Base-by-base conservation (phyloP, 2,797 vertebrate species). In the Rhinella marina region DNA sequence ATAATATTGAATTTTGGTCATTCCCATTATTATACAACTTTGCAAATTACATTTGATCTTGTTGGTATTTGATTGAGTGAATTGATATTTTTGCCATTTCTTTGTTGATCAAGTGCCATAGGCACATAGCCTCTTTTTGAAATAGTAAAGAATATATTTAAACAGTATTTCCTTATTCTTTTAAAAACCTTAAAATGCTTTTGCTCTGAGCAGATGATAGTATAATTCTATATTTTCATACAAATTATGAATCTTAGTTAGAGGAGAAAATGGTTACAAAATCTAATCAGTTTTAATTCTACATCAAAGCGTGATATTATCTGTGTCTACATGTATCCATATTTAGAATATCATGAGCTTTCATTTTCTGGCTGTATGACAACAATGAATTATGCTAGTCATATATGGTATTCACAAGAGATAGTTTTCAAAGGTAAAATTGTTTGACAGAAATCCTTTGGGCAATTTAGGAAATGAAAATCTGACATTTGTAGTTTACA, bases 381-480 rank as follows among this genome's bases (percentile, higher is more conserved):
- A 86, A 80, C 50, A 88, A 81, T 85, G 72, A 27, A 85, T 75
- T 75, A 41, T 85, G 68, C 54, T 59, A 27, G 81, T 86, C 88
- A 86, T 89, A 82, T 89, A 89, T 89, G 84, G 84, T 89, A 29
- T 59, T 89, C 68, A 82, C 41, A 82, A 82, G 88, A 70, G 32
- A 82, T 66, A 1, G 73, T 72, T 76, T 85, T 86, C 48, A 76
- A 73, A 88, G 72, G 83, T 88, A 86, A 86, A 86, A 82, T 61
- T 82, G 57, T 85, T 54, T 88, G 88, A 88, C 88, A 88, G 88
- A 82, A 86, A 89, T 82, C 79, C 88, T 89, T 75, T 82, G 81
- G 84, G 84, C 88, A 27, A 86, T 82, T 89, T 86, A 77, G 29
- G 79, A 86, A 86, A 78, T 89, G 61, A 82, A 89, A 77, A 62